Evolutionary conservation across 2,113 vertebrate genomes (phyloP).

Genomic region (Marmota flaviventris): DNA sequence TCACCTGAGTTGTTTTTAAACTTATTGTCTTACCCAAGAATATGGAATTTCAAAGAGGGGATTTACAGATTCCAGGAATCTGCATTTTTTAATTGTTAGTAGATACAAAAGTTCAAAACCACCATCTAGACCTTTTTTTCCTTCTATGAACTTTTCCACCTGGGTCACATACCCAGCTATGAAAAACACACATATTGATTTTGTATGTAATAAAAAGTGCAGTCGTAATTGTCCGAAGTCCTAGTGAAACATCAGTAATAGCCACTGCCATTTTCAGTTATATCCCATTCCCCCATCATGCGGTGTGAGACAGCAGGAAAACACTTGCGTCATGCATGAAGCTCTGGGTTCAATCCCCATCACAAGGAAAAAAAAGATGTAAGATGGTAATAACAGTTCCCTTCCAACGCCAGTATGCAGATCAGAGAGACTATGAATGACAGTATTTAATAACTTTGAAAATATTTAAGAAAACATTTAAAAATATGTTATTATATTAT

Average conservation of each 20-base stretch:
- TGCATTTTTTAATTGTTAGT: background rate
- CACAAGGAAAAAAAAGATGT: background rate
- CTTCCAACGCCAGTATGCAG: background rate
- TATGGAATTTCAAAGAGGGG: background rate
- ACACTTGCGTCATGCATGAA: background rate
- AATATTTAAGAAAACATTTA: background rate
- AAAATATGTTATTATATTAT: background rate
- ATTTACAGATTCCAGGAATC: background rate
- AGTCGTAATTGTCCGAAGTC: background rate
- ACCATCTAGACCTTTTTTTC: background rate
- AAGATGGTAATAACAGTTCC: background rate
- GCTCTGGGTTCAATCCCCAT: background rate
- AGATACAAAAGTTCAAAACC: background rate
- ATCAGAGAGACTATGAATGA: background rate
- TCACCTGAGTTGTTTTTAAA: background rate
- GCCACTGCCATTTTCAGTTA: no score
- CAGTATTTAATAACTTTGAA: background rate
- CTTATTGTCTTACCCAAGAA: background rate
- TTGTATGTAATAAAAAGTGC: constrained; percentile 4
- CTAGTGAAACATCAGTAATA: background rate
- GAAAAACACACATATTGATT: background rate
- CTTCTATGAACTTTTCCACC: background rate
- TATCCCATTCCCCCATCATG: background rate
- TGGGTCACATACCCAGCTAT: background rate
- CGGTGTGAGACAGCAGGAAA: no score